phyloP scores from a whole-genome alignment of 2,113 vertebrate species.

The Melanostigma gelatinosum region DNA sequence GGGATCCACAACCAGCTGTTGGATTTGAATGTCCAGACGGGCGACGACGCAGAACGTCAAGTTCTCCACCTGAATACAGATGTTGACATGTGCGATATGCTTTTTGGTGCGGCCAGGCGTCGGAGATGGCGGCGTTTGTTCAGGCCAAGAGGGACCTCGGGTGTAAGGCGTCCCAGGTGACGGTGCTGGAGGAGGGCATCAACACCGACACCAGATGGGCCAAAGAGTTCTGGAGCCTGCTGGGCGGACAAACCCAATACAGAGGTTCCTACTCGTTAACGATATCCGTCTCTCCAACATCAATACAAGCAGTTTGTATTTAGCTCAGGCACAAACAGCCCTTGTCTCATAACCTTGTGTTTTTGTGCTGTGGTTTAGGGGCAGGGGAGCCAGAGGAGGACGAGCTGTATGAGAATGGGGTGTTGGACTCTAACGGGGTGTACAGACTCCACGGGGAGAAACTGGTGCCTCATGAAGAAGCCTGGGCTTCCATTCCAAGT shows the following conservation, averaged over 20 bases:
- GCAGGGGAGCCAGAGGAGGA: constrained; percentile 86
- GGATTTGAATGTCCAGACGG: not conserved
- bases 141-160: constrained; percentile 85
- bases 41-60: not conserved
- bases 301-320: not conserved
- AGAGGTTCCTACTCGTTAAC: constrained; percentile 69
- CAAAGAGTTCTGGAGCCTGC: constrained; percentile 86
- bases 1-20: not conserved
- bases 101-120: constrained; percentile 71
- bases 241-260: constrained; percentile 82
- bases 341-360: not conserved
- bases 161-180: constrained; percentile 84
- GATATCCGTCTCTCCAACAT: not conserved
- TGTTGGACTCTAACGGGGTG: constrained; percentile 82
- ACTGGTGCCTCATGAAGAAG: constrained; percentile 83
- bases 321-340: not conserved
- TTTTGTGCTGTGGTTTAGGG: constrained; percentile 57
- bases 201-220: constrained; percentile 81
- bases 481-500: constrained; percentile 84
- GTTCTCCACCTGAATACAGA: not conserved
- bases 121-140: constrained; percentile 84
- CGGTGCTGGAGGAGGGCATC: constrained; percentile 84
- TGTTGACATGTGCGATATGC: not conserved
- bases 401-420: constrained; percentile 83
- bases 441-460: constrained; percentile 83